Base-by-base conservation (phyloP, 2,888 invertebrate species). In the Drosophila seclusa region DNA sequence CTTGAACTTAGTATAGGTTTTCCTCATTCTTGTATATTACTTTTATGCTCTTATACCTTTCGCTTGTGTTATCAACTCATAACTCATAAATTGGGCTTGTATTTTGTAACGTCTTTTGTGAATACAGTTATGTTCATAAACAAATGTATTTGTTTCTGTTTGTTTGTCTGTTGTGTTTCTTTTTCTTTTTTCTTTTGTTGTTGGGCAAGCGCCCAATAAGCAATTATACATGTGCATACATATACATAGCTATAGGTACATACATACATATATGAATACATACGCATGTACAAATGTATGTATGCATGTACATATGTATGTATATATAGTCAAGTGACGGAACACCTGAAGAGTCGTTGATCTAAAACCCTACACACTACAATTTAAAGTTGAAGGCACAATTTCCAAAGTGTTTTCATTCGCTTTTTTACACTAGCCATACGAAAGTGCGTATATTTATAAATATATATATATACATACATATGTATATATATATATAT, bases 1-100 rank as follows among this genome's bases (percentile, higher is more conserved):
- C 91, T 91, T 91, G 87, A 91, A 91, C 91, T 90, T 91, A 91
- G 79, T 82, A 74, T 81, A 81, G 67, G 53, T 74, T 83, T 78
- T 58, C n/a, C 34, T 53, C 63, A 34, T 55, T 57, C 63, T 38
- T 50, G 8, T 58, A 40, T 13, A 42, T 38, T 58, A 54, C 54
- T 27, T 24, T 49, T 34, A 32, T 32, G 24, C 48, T 52, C 18
- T 36, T n/a, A 10, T 45, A 42, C 24, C 16, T 60, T 66, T 57
- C 48, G 52, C 27, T 49, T 24, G 24, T 34, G n/a, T 24, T 52
- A 63, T 62, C 50, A 59, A 66, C 61, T 73, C 62, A 48, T 45
- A 67, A 67, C 62, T 74, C 62, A 63, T 40, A 54, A 53, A 65
- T 64, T 58, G 53, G 58, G 52, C 18, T 55, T 73, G 21, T 63